A percentile compares a stretch with the other conserved stretches of the same genome.
phyloP scores from a whole-genome alignment of 2,113 vertebrate species.

The Bambusicola thoracicus region DNA sequence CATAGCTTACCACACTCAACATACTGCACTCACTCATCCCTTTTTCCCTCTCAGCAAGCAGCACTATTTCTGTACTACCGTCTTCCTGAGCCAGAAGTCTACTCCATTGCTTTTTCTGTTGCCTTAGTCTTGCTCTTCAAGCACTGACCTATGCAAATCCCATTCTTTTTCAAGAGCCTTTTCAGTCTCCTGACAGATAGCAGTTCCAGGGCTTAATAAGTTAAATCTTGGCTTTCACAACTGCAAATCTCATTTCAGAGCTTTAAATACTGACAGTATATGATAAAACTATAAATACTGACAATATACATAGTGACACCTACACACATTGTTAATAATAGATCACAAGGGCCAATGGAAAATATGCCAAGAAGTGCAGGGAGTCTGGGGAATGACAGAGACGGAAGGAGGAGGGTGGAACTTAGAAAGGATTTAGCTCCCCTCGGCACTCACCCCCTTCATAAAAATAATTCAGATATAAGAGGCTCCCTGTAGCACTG shows the following conservation, averaged over 20 bases:
- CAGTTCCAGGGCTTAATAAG: background rate
- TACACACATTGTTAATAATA: conserved; percentile 52
- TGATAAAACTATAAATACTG: conserved; percentile 62
- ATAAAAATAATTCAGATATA: background rate
- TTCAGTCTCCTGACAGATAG: background rate
- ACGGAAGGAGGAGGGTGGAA: background rate
- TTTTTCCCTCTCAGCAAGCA: background rate
- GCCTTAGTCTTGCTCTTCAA: background rate
- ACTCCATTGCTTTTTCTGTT: background rate
- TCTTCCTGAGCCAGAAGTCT: background rate
- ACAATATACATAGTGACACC: conserved; percentile 46
- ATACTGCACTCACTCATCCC: background rate
- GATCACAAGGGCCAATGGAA: conserved; percentile 44
- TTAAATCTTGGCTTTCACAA: conserved; percentile 31
- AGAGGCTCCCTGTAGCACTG: background rate
- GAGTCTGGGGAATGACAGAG: background rate
- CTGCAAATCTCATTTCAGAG: conserved; percentile 10
- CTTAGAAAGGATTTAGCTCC: background rate
- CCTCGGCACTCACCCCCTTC: background rate
- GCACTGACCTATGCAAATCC: background rate
- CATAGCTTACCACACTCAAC: background rate
- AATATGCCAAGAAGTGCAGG: background rate
- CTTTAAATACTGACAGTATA: conserved; percentile 60
- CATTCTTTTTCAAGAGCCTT: background rate
- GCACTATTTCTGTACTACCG: background rate